phyloP scores from a whole-genome alignment of 2,888 invertebrate species.

The Ennomos erosarius region DNA sequence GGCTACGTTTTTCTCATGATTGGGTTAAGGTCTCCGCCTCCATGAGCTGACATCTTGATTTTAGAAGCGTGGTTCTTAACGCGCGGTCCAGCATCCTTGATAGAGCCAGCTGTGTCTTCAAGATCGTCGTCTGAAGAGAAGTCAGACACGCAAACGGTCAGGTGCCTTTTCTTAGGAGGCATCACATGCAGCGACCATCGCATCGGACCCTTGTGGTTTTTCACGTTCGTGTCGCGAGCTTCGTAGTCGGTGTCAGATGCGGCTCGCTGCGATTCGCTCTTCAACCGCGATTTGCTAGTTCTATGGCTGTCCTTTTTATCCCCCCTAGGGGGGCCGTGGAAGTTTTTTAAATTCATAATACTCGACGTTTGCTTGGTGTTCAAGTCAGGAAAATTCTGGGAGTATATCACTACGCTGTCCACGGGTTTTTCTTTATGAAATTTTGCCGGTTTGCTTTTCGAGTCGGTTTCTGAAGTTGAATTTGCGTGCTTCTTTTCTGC shows the following conservation, averaged over 20 bases:
- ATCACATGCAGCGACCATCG: conserved; percentile 72
- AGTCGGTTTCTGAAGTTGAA: conserved; percentile 54
- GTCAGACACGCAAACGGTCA: conserved; percentile 71
- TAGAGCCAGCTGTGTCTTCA: conserved; percentile 57
- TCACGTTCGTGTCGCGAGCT: conserved; percentile 57
- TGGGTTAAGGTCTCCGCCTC: conserved; percentile 76
- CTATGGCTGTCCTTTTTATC: conserved; percentile 78
- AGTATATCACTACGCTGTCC: conserved; percentile 77
- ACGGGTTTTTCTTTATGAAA: conserved; percentile 75
- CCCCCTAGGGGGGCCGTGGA: conserved; percentile 83
- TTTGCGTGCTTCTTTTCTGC: conserved; percentile 62
- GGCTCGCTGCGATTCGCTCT: conserved; percentile 67
- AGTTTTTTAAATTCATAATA: conserved; percentile 82
- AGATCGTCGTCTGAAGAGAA: conserved; percentile 75
- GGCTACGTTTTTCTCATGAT: conserved; percentile 73
- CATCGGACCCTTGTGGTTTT: conserved; percentile 65
- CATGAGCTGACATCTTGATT: conserved; percentile 73
- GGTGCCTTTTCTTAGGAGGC: conserved; percentile 74
- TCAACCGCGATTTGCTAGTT: conserved; percentile 62
- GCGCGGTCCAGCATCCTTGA: conserved; percentile 68
- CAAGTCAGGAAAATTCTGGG: conserved; percentile 79
- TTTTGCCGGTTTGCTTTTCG: conserved; percentile 66
- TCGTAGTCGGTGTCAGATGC: conserved; percentile 79
- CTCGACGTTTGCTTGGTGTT: conserved; percentile 70
- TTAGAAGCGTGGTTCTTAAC: conserved; percentile 66